Percentiles rank a stretch among this genome's conserved stretches.
These are phyloP conservation scores for Zaprionus nigranus DNA, from an alignment of 1,140 invertebrate genomes.

Conservation along the genomic window DNA sequence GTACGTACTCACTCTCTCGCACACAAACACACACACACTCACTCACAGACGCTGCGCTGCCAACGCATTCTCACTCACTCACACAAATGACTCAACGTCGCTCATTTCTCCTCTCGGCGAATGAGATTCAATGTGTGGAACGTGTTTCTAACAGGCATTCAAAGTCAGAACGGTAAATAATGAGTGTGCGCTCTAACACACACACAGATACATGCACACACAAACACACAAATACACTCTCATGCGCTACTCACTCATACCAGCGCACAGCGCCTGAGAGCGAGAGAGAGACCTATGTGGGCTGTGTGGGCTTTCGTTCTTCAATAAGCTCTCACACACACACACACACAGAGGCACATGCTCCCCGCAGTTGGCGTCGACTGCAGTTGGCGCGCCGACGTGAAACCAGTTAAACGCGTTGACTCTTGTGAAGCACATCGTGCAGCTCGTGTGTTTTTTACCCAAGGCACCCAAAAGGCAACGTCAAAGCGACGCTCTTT, in stretches of 20 bases:
- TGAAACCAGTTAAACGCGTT: constrained; percentile 77
- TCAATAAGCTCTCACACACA: constrained; percentile 32
- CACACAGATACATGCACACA: constrained; percentile 25
- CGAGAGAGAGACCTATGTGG: constrained; percentile 34
- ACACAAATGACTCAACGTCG: constrained; percentile 17
- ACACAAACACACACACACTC: constrained; percentile 14
- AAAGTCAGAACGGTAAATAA: constrained; percentile 53
- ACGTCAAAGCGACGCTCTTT: constrained; percentile 54
- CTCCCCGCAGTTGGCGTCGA: constrained; percentile 28
- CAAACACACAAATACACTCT: constrained; percentile 7
- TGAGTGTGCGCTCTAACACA: constrained; percentile 38
- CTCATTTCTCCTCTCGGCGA: constrained; percentile 53
- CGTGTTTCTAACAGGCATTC: constrained; percentile 53
- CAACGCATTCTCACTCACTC: constrained; percentile 59
- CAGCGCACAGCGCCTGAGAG: constrained; percentile 38
- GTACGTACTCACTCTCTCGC: neutral
- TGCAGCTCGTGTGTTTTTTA: constrained; percentile 64
- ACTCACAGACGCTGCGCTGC: constrained; percentile 19
- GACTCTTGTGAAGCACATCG: constrained; percentile 65
- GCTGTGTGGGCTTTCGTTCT: constrained; percentile 22
- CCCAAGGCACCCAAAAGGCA: constrained; percentile 16
- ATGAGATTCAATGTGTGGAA: constrained; percentile 53
- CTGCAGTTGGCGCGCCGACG: constrained; percentile 67
- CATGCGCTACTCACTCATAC: constrained; percentile 9
- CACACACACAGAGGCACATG: constrained; percentile 2